Evolutionary conservation across 2,888 invertebrate genomes (phyloP).

Genomic region (Xestoiulus laeticollis): DNA sequence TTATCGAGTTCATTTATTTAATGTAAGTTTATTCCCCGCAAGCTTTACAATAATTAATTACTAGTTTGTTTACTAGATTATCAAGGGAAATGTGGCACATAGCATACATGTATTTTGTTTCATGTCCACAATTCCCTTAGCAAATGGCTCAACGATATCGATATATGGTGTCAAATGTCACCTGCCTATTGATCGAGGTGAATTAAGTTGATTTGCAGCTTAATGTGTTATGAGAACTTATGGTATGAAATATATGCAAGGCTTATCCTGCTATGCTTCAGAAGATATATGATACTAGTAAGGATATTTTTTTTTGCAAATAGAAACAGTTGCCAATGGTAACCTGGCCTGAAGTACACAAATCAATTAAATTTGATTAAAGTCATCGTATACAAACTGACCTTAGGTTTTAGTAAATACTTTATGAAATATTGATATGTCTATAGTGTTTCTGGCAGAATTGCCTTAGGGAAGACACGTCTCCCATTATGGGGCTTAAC

Average conservation of each 20-base stretch:
- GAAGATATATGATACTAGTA: not conserved
- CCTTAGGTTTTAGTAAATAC: not conserved
- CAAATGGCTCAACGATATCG: not conserved
- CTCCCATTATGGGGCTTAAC: not conserved
- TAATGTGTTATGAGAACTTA: not conserved
- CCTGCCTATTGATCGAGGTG: not conserved
- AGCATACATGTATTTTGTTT: too few relatives aligned
- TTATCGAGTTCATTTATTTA: not conserved
- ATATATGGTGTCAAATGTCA: not conserved
- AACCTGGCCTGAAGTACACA: not conserved
- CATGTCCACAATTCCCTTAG: not conserved
- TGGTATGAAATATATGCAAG: not conserved
- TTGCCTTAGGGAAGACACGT: not conserved
- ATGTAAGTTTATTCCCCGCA: not conserved
- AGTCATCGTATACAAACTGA: not conserved
- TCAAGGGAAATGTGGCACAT: too few relatives aligned
- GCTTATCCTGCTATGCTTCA: not conserved
- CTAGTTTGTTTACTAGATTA: conserved; percentile 3
- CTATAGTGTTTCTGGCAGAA: not conserved
- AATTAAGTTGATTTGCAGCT: not conserved
- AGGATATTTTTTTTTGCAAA: not conserved
- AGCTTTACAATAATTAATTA: not conserved
- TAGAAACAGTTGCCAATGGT: conserved; percentile 11
- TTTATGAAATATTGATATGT: not conserved
- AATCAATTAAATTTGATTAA: conserved; percentile 19